A percentile compares a stretch with the other conserved stretches of the same genome.
Conservation (phyloP, 2,888 invertebrate genomes). For the Cataglyphis altisquamis region DNA sequence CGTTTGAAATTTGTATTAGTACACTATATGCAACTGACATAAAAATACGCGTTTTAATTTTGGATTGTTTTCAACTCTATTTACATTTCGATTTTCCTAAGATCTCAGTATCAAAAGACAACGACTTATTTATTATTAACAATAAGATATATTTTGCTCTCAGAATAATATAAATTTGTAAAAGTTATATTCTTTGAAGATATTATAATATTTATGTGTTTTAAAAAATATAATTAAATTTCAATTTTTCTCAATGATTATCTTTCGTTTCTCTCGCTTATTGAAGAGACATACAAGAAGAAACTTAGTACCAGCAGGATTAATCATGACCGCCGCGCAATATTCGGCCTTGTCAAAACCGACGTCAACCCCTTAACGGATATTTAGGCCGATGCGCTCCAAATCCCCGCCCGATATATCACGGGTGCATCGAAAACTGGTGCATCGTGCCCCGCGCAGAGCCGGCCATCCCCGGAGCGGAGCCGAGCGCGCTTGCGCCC, state of each 20-base stretch:
- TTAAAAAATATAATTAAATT: neutral
- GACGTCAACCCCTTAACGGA: conserved; percentile 37
- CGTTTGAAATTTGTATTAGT: conserved; percentile 36
- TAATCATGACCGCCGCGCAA: neutral
- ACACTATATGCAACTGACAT: conserved; percentile 9
- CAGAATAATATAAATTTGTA: neutral
- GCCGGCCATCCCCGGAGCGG: conserved; percentile 28
- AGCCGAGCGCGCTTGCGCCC: conserved; percentile 45
- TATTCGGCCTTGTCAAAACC: conserved; percentile 51
- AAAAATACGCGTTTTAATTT: conserved; percentile 16
- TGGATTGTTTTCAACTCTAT: conserved; percentile 7
- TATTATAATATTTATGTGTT: neutral
- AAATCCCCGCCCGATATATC: conserved; percentile 63
- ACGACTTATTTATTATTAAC: neutral
- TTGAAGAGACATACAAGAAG: neutral
- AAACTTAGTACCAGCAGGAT: neutral
- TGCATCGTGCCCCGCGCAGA: conserved; percentile 52
- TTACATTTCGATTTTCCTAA: neutral
- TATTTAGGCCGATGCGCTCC: conserved; percentile 69
- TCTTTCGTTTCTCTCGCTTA: neutral
- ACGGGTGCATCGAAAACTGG: conserved; percentile 62
- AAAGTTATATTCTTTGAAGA: neutral
- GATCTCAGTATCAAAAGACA: neutral
- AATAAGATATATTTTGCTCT: neutral
- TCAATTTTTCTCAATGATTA: neutral